These are phyloP conservation scores for Petrocephalus sullivani DNA, from an alignment of 2,797 vertebrate species.

Conservation along the genomic window DNA sequence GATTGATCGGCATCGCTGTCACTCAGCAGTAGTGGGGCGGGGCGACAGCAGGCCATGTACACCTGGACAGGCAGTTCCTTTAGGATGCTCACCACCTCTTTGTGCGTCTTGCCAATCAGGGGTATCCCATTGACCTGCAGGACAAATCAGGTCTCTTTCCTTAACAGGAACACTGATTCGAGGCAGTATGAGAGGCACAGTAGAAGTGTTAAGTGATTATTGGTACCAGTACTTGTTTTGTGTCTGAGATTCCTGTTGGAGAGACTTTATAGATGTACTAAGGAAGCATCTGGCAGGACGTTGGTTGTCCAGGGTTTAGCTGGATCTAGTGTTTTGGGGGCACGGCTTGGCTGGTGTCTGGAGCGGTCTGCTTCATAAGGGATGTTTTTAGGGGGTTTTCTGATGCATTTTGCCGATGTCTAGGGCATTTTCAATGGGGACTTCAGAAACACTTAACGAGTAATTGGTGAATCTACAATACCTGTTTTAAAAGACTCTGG, in stretches of 20 bases:
- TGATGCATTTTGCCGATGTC: background rate
- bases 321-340: background rate
- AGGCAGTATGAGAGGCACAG: background rate
- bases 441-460: background rate
- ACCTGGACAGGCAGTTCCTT: slow-evolving; percentile 87
- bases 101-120: slow-evolving; percentile 88
- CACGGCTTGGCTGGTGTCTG: background rate
- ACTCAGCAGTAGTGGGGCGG: slow-evolving; percentile 52
- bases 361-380: background rate
- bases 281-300: background rate
- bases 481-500: background rate
- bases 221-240: background rate
- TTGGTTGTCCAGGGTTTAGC: background rate
- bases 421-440: background rate
- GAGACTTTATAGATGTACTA: background rate
- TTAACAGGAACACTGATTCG: background rate
- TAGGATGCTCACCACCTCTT: slow-evolving; percentile 86
- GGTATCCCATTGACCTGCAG: slow-evolving; percentile 84
- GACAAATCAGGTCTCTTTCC: background rate
- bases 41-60: slow-evolving; percentile 85
- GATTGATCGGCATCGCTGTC: slow-evolving; percentile 55
- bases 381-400: background rate
- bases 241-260: background rate
- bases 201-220: background rate
- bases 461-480: background rate